phyloP scores from a whole-genome alignment of 2,888 invertebrate species.

The Toxonevra muliebris region DNA sequence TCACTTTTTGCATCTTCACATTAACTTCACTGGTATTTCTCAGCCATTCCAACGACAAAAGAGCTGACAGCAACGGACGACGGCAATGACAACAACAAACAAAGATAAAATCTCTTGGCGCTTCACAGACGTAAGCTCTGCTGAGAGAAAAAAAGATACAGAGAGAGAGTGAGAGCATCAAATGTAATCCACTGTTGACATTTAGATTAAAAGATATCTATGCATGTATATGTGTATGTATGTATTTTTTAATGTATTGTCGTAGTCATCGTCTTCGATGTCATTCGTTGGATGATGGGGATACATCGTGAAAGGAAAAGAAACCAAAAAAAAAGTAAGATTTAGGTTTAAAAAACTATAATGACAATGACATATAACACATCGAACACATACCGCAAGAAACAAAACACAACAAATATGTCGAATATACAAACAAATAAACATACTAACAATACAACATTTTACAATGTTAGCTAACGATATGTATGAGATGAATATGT shows the following conservation, averaged over 20 bases:
- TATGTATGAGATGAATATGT: not conserved
- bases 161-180: constrained; percentile 40
- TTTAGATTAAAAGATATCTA: constrained; percentile 55
- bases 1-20: too few species aligned
- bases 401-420: constrained; percentile 31
- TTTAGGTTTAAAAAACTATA: constrained; percentile 10
- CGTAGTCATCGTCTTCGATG: not conserved
- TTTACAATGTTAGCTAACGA: constrained; percentile 22
- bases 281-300: not conserved
- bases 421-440: constrained; percentile 24
- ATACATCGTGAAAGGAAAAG: too few species aligned
- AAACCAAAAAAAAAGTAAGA: too few species aligned
- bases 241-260: constrained; percentile 20
- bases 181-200: constrained; percentile 59
- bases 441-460: too few species aligned
- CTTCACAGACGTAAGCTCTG: too few species aligned
- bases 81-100: too few species aligned
- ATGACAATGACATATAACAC: constrained; percentile 33
- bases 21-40: too few species aligned
- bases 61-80: too few species aligned
- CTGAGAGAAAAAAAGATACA: too few species aligned
- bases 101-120: too few species aligned
- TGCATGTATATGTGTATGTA: too few species aligned
- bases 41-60: too few species aligned
- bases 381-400: constrained; percentile 22